These are phyloP conservation scores for Hycleus cichorii DNA, from an alignment of 1,140 invertebrate genomes.

Conservation along the genomic window DNA sequence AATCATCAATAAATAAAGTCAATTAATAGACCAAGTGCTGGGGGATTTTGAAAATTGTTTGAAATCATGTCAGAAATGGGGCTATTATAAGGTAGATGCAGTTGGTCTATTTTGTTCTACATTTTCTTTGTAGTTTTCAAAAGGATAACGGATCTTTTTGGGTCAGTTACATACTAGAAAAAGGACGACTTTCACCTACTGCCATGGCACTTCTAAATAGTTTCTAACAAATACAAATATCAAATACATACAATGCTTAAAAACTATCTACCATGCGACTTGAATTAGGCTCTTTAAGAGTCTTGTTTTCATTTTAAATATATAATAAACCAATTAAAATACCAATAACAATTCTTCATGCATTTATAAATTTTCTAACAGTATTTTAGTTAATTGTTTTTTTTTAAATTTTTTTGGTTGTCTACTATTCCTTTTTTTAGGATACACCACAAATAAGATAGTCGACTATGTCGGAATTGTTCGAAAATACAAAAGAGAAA, in stretches of 20 bases:
- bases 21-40: conserved; percentile 1
- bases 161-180: conserved; percentile 38
- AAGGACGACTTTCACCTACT: conserved; percentile 23
- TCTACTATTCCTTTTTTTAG: conserved; percentile 13
- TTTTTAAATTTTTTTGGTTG: no score
- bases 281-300: conserved; percentile 31
- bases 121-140: no score
- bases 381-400: background rate
- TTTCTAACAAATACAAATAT: conserved; percentile 30
- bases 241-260: conserved; percentile 35
- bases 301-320: conserved; percentile 2
- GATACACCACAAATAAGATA: conserved; percentile 3
- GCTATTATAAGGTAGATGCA: no score
- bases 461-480: conserved; percentile 16
- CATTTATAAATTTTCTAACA: conserved; percentile 15
- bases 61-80: no score
- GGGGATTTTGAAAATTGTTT: no score
- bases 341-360: conserved; percentile 16
- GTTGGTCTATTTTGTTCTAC: no score
- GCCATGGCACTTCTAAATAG: conserved; percentile 33
- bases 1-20: conserved; percentile 4
- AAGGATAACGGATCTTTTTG: conserved; percentile 34
- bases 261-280: conserved; percentile 35
- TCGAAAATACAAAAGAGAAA: conserved; percentile 18
- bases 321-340: conserved; percentile 4